Evolutionary conservation across 2,113 vertebrate species (phyloP), one percentile per base, ranked within the genome.

Genomic region (Mobula birostris): DNA sequence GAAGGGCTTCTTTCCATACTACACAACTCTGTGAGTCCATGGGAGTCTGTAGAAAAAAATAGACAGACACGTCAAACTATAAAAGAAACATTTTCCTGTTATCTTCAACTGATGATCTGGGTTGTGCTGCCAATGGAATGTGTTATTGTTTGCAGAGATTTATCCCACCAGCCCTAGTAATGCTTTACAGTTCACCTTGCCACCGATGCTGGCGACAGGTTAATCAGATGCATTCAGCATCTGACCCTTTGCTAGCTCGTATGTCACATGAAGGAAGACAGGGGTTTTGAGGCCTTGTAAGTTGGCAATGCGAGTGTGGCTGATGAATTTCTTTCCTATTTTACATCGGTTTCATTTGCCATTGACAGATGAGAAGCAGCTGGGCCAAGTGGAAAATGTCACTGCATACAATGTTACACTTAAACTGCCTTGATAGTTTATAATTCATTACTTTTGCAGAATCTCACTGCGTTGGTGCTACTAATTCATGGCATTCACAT

Each of bases 381-480:
- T 93, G 91, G 91, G 91, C 68, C 91, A 93, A 74, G 24, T 93
- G 40, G 91, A 74, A 93, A 93, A 93, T 93, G 91, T 93, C 91
- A 93, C 91, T 27, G 68, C 70, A 74, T 93, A 74, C 70, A 93
- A 93, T 93, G 91, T 93, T 93, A 93, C 70, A 93, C 91, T 93
- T 93, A 40, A 93, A 93, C 91, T 93, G 91, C 91, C 32, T 36
- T 32, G 72, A 74, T 93, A 76, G 91, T 93, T 93, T 74, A 93
- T 74, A 76, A 93, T 93, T 93, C 91, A 93, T 93, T 76, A 93
- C 68, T 93, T 93, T 27, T 76, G 91, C 91, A 74, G 91, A 93
- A 93, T 72, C 21, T 48, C 48, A 93, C 70, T 74, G 70, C 68
- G 19, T 48, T 70, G 5, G 40, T 74, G 70, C 70, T 48, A 93